Conservation (phyloP, 2,797 vertebrate species). For the Pelobates cultripes region DNA sequence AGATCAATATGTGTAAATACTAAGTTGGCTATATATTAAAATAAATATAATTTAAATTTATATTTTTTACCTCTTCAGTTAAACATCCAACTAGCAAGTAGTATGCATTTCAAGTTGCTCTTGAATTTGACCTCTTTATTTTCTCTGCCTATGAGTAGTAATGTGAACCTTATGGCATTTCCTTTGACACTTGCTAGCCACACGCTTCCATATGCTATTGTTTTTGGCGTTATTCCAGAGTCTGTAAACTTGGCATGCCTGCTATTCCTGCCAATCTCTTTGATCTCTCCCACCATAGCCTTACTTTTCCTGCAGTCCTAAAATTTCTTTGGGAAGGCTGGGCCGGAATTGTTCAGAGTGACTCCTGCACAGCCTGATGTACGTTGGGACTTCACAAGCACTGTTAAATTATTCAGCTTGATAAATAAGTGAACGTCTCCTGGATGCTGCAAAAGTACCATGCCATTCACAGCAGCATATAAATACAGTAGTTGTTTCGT, state of each 20-base stretch:
- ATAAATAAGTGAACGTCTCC: conserved; percentile 32
- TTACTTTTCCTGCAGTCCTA: conserved; percentile 9
- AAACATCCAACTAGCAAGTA: conserved; percentile 8
- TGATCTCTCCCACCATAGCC: conserved; percentile 32
- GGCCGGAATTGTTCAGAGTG: not conserved
- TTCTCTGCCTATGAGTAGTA: conserved; percentile 35
- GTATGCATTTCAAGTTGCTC: conserved; percentile 38
- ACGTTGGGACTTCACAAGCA: conserved; percentile 18
- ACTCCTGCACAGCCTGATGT: not conserved
- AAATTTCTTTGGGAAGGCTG: not conserved
- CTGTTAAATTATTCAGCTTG: conserved; percentile 38
- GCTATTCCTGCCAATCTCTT: conserved; percentile 1
- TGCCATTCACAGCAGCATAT: not conserved
- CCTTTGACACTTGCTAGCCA: conserved; percentile 28
- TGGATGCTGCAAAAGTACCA: conserved; percentile 10
- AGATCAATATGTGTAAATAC: no score
- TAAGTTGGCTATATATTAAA: no score
- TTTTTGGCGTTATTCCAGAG: conserved; percentile 41
- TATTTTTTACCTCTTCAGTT: not conserved
- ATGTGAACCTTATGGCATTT: conserved; percentile 42
- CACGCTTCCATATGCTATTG: conserved; percentile 41
- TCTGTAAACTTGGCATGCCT: conserved; percentile 15
- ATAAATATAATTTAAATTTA: not conserved
- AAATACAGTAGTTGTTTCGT: not conserved
- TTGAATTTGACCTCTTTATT: conserved; percentile 49